A percentile compares a stretch with the other conserved stretches of the same genome.
These are phyloP conservation scores for Heteractis magnifica DNA, from an alignment of 92 coral and sea anemone genomes.

Conservation along the genomic window DNA sequence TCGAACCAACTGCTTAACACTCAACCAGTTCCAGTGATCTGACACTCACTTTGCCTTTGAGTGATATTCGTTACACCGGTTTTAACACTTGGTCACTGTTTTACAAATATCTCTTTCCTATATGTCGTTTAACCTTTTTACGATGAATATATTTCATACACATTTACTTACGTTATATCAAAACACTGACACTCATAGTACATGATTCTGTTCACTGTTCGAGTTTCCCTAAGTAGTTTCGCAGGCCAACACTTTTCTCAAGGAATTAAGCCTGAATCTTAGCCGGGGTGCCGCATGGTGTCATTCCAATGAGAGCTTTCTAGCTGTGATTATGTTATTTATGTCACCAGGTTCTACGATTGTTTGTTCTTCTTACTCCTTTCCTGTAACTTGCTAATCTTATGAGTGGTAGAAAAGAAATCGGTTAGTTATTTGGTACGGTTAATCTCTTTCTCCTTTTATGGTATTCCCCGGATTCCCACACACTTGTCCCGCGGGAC, in stretches of 20 bases:
- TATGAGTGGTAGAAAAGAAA: not conserved
- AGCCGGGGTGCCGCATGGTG: not conserved
- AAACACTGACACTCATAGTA: not conserved
- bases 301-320: not conserved
- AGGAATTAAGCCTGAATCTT: not conserved
- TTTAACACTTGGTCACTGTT: not conserved
- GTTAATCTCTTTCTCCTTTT: not conserved
- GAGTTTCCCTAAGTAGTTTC: not conserved
- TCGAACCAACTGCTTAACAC: no score
- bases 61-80: not conserved
- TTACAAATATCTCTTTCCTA: not conserved
- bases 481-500: not conserved
- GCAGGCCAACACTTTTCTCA: not conserved
- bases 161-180: not conserved
- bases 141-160: not conserved
- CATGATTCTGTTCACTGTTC: constrained; percentile 1
- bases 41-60: not conserved
- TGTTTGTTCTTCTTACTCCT: not conserved
- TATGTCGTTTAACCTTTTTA: not conserved
- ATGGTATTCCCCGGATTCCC: not conserved
- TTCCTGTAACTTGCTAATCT: constrained; percentile 5
- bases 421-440: not conserved
- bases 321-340: not conserved
- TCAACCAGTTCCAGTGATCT: not conserved
- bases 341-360: not conserved